Base-by-base conservation (phyloP, 1,140 invertebrate species). In the Wasmannia auropunctata region DNA sequence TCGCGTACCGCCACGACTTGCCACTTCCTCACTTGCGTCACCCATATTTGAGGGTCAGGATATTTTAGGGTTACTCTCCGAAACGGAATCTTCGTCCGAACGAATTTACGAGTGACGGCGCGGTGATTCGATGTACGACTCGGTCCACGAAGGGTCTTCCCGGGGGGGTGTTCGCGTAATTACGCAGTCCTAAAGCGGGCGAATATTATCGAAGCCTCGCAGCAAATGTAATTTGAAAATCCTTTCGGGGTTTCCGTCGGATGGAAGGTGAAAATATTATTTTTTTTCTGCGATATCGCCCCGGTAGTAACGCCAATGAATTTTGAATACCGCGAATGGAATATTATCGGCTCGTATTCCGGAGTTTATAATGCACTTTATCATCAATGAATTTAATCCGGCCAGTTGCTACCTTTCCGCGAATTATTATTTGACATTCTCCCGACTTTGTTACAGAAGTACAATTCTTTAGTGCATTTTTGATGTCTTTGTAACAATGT, bases 41-140 rank as follows among this genome's bases (percentile, higher is more conserved):
- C 56, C 72, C 56, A 85, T 67, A 80, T 83, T 56, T 60, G 79
- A 56, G 80, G 58, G 77, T 89, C 72, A 87, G 22, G 80, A 91
- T 80, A 87, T 81, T 90, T 91, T 88, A 91, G 91, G 91, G 91
- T 90, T 92, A 91, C 88, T 46, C 69, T 56, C 6, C 40, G 58
- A 63, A 92, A 91, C 86, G 88, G 90, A 92, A 91, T 93, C 91
- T 92, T 90, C 88, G 81, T 81, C 69, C 72, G 86, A 88, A 90
- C 83, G 87, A 93, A 90, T 92, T 91, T 92, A 92, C 87, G 89
- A 89, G 83, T 90, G 87, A 88, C 88, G 86, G 89, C 88, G 77
- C 75, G 89, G 79, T 89, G 91, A 91, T 92, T 92, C 87, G 91
- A 93, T 85, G 88, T 88, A 88, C 86, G 87, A 65, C 60, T 74